Evolutionary conservation across 2,888 invertebrate species (phyloP), one percentile per base, ranked within the genome.

Genomic region (Nemoura dubitans): DNA sequence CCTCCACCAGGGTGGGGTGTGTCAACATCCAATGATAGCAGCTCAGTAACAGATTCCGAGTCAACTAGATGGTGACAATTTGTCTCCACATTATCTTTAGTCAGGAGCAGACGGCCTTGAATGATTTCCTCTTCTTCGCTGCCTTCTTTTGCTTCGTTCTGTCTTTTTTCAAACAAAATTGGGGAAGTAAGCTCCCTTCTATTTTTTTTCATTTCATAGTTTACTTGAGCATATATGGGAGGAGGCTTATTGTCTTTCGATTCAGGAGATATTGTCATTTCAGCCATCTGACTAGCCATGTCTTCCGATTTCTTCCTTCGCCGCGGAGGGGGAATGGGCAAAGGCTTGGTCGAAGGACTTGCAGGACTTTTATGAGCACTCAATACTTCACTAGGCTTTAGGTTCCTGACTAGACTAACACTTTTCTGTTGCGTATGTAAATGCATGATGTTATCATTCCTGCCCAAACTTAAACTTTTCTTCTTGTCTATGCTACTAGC

Each of bases 151-250:
- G 77, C 59, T 59, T 42, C 28, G 5, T 42, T 10, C n/a, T 28
- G 26, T 30, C 25, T 6, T 42, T 59, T 59, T 59, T 27, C 42
- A 78, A 42, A 27, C 36, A 76, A 26, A 27, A 14, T 27, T 28
- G 14, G 27, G 21, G 28, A 27, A 82, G 21, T 80, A 29, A 84
- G 29, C 7, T 77, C 30, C 26, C 88, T 85, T 78, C 88, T 86
- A 76, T 88, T 88, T 76, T 86, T 88, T 81, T 88, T 88, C 85
- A 87, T 80, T 42, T 86, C 88, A 83, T 88, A 88, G 83, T 88
- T 88, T 76, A 88, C 88, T 27, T 83, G 59, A 30, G 88, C 88
- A 87, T 88, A 88, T 5, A 86, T 85, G 28, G 88, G 88, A 59
- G 21, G 59, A 59, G 59, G 16, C 16, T 59, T 10, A 59, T 21